Conservation (phyloP, 1,140 invertebrate species). For the Eriocheir sinensis region DNA sequence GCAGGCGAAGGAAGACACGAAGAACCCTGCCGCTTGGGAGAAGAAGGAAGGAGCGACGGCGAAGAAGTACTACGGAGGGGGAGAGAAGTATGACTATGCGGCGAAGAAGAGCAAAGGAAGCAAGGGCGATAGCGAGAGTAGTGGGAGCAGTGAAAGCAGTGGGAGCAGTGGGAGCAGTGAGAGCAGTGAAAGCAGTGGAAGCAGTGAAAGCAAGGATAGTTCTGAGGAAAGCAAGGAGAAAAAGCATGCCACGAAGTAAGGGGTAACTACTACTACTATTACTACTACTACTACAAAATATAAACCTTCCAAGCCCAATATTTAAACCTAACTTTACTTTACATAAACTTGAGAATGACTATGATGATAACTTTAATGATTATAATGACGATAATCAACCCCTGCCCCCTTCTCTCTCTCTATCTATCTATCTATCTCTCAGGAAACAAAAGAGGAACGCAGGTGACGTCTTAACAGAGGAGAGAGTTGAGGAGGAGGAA, state of each 20-base stretch:
- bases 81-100: neutral
- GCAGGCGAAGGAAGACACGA: neutral
- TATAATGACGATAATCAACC: neutral
- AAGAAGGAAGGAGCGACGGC: neutral
- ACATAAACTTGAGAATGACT: neutral
- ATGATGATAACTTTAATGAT: neutral
- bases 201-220: neutral
- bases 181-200: neutral
- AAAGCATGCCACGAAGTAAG: neutral
- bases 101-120: neutral
- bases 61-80: neutral
- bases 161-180: neutral
- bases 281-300: neutral
- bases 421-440: neutral
- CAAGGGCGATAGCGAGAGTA: neutral
- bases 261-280: neutral
- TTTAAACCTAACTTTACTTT: no score
- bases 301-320: no score
- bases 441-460: neutral
- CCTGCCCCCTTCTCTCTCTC: neutral
- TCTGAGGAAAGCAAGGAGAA: constrained; percentile 7
- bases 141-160: neutral
- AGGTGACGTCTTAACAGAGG: neutral
- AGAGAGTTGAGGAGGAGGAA: neutral
- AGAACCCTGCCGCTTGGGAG: neutral